Evolutionary conservation across 1,140 invertebrate species (phyloP), one percentile per base, ranked within the genome.

Genomic region (Bursaphelenchus mucronatus): DNA sequence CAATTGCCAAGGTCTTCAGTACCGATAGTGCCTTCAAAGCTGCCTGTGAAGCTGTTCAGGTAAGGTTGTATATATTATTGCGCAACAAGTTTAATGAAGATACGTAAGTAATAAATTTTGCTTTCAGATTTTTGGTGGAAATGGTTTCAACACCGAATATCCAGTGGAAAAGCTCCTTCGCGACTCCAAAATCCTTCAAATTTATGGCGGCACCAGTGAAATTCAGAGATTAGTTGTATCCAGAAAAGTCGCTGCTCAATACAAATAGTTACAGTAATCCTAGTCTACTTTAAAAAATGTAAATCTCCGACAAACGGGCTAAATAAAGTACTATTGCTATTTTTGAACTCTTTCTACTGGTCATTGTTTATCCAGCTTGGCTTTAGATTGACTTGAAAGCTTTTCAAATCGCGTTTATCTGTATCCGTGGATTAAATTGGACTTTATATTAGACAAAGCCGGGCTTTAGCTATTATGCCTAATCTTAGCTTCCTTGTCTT

Each of bases 81-180:
- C 52, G n/a, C 5, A 19, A 10, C 1, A 63, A 21, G n/a, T 62
- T 61, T n/a, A n/a, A n/a, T n/a, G n/a, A n/a, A n/a, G n/a, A n/a
- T 10, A 13, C 3, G 3, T 1, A 11, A 61, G 5, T 17, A 9
- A 66, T 8, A 30, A 39, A 40, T 8, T 13, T 41, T n/a, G 5
- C 19, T 50, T 63, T 49, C 44, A 68, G 67, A 53, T 68, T 54
- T 96, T 95, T 83, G 94, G 94, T 56, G 94, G 94, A 45, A 68
- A 69, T 40, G 78, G 94, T 17, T 97, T 94, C 84, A 97, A 97
- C 82, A 87, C 86, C 47, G 94, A 97, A 64, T 98, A 97, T 84
- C 94, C 94, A 0, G 94, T 95, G 0, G 94, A 97, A 81, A 97
- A 97, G 82, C 84, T 97, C 10, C 95, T 97, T 91, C 86, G 94